Base-by-base conservation (phyloP, 1,140 invertebrate genomes). In the Trichoplusia ni region DNA sequence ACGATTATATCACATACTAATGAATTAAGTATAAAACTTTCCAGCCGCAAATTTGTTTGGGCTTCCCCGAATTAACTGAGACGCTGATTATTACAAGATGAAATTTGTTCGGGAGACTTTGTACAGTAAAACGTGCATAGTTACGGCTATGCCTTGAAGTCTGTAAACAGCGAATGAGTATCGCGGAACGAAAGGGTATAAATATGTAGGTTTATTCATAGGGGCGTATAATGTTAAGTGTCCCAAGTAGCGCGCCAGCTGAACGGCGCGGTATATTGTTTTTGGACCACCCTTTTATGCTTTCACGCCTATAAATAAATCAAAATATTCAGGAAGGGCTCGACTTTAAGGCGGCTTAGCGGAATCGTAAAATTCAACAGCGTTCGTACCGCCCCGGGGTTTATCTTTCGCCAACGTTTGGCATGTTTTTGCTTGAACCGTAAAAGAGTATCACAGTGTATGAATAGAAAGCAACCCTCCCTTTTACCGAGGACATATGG, bases 351-450 rank as follows among this genome's bases (percentile, higher is more conserved):
- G 81, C 81, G 86, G 86, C 87, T 90, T 90, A 90, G 83, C 75
- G 69, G 84, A 89, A 89, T 89, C 87, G 82, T 90, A 90, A 90
- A 90, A 90, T 88, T 89, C 83, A 89, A 90, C 86, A 89, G 73
- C 84, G 78, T 75, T 79, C 75, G 75, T 81, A 77, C 76, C 82
- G 80, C 84, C 77, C 75, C 61, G 53, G 73, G 86, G 79, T 87
- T 86, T 86, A 86, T 87, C 83, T 86, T 81, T 79, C 74, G 84
- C 75, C 71, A 69, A 58, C 70, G 73, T 75, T 80, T 81, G 69
- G 73, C 79, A 72, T 83, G 82, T 85, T 86, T 83, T 83, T 80
- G 79, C 81, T 77, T 59, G 71, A 84, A 84, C 84, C 84, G 84
- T 86, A 87, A 87, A 89, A 85, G 79, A 81, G 79, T 86, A 84